A percentile compares a stretch with the other conserved stretches of the same genome.
phyloP scores from a whole-genome alignment of 2,797 vertebrate genomes.

The Halcyon chelicuti region DNA sequence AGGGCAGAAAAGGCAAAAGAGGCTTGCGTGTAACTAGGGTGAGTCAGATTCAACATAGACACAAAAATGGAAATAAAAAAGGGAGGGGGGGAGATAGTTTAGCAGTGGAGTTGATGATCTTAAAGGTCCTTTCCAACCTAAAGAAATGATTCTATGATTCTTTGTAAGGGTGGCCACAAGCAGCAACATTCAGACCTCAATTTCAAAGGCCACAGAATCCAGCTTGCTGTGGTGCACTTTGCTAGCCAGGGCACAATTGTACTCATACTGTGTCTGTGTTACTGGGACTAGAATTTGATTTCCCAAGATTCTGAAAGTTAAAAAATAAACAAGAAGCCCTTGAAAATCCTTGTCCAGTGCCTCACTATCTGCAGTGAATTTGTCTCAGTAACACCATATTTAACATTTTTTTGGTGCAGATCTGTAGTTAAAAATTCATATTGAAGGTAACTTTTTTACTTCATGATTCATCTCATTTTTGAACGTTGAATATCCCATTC shows the following conservation, averaged over 20 bases:
- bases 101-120: too few relatives aligned
- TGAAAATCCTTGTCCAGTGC: neutral
- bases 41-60: neutral
- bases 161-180: neutral
- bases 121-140: too few relatives aligned
- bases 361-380: neutral
- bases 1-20: neutral
- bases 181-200: neutral
- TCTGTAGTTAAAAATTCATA: neutral
- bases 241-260: neutral
- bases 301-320: neutral
- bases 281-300: neutral
- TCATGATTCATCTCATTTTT: neutral
- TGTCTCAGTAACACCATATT: neutral
- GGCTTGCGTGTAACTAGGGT: neutral
- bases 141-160: too few relatives aligned
- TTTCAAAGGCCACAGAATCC: neutral
- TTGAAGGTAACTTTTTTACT: neutral
- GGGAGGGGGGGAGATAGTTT: neutral
- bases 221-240: neutral
- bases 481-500: neutral
- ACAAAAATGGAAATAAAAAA: neutral
- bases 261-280: neutral
- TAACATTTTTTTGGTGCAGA: neutral
- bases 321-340: neutral